Base-by-base conservation (phyloP, 2,888 invertebrate genomes). In the Synergus umbraculus region DNA sequence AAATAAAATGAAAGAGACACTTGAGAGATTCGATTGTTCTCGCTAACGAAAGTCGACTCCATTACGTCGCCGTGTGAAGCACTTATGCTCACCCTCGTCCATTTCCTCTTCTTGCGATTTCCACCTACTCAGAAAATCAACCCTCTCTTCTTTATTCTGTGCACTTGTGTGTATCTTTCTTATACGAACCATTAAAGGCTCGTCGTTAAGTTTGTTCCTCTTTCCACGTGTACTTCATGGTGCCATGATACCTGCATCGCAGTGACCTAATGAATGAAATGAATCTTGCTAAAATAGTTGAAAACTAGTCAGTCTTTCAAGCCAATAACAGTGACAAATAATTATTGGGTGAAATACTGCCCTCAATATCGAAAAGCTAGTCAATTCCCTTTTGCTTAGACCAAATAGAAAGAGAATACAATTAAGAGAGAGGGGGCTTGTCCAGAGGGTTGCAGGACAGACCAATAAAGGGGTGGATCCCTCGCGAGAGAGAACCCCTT, bases 51-150 rank as follows among this genome's bases (percentile, higher is more conserved):
- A 86, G 86, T 84, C 85, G 86, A 83, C 83, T 87, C 86, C 86
- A 88, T 88, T 87, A 87, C 83, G 82, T 86, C 86, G 78, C 84
- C 82, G 83, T 86, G 85, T 85, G 88, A 85, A 87, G 84, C 88
- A 88, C 88, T 88, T 88, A 86, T 82, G 79, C 82, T 79, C 77
- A 29, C 79, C 79, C 79, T 79, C 82, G 73, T 80, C 66, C 80
- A 78, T 82, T 84, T 80, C 67, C 54, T 77, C 49, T 81, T 79
- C 79, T 80, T 73, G n/a, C 8, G 77, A 73, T 73, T 73, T 73
- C 10, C 49, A 41, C 65, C 49, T 54, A 9, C 8, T 18, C 4
- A 43, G 73, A 29, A 76, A 64, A 77, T 29, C 44, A 44, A 44
- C 49, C 46, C 54, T 69, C 18, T 37, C 41, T 43, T 66, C 58